These are phyloP conservation scores for Schizaphis graminum DNA, from an alignment of 2,888 invertebrate genomes.

Conservation along the genomic window DNA sequence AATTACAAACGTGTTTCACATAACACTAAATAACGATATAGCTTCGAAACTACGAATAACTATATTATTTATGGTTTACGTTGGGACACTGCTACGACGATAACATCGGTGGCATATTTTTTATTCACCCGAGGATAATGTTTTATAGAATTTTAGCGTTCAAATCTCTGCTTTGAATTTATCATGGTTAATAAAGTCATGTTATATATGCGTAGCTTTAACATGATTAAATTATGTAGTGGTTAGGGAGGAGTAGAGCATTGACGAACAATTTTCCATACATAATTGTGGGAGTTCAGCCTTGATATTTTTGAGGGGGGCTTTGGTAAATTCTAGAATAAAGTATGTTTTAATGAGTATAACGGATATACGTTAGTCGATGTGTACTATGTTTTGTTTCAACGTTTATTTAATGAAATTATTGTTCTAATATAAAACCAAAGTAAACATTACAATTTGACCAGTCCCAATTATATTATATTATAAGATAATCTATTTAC, in stretches of 20 bases:
- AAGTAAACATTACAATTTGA: background rate
- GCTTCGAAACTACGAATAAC: background rate
- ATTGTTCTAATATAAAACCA: background rate
- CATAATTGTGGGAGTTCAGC: background rate
- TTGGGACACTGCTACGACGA: background rate
- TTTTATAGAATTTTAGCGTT: background rate
- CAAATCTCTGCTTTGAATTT: background rate
- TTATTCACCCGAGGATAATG: background rate
- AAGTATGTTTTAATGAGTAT: background rate
- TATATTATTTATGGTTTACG: background rate
- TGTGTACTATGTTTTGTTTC: background rate
- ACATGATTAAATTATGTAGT: background rate
- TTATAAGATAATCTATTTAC: background rate
- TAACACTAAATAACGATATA: background rate
- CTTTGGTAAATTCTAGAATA: background rate
- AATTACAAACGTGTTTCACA: background rate
- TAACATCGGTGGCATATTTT: background rate
- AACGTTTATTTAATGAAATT: background rate
- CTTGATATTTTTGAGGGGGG: background rate
- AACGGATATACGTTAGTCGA: background rate
- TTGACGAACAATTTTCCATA: background rate
- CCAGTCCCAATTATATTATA: background rate
- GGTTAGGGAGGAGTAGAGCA: background rate
- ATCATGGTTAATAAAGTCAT: background rate
- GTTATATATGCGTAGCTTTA: background rate